These are phyloP conservation scores for Sebastes schlegelii DNA, from an alignment of 2,113 vertebrate species.

Conservation along the genomic window DNA sequence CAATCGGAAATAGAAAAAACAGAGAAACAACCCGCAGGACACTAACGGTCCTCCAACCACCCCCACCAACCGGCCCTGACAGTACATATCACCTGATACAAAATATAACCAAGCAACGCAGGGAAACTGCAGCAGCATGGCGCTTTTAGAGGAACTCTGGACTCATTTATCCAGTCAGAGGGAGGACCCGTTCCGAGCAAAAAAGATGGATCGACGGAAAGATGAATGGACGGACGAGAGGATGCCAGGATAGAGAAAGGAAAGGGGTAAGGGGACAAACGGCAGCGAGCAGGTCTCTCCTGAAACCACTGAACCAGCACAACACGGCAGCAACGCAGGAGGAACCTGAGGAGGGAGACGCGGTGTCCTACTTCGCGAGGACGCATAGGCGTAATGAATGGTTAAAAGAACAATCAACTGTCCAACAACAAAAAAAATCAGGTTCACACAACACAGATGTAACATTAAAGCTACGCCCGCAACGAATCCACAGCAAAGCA, in stretches of 20 bases:
- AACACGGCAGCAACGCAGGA: slow-evolving; percentile 54
- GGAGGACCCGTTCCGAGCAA: slow-evolving; percentile 67
- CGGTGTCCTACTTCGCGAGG: slow-evolving; percentile 57
- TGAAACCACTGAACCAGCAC: slow-evolving; percentile 66
- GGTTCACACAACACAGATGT: slow-evolving; percentile 31
- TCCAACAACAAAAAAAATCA: slow-evolving; percentile 59
- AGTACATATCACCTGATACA: slow-evolving; percentile 59
- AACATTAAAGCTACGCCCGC: slow-evolving; percentile 19
- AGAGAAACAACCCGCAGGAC: slow-evolving; percentile 72
- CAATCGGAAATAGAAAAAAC: slow-evolving; percentile 82
- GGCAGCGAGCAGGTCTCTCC: slow-evolving; percentile 69
- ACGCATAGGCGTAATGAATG: slow-evolving; percentile 55
- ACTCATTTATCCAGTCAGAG: slow-evolving; percentile 69
- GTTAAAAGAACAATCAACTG: slow-evolving; percentile 53
- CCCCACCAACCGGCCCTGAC: slow-evolving; percentile 68
- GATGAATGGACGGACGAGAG: slow-evolving; percentile 65
- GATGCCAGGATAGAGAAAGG: slow-evolving; percentile 64
- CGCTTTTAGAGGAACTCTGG: slow-evolving; percentile 77
- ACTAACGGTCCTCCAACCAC: slow-evolving; percentile 64
- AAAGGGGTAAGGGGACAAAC: slow-evolving; percentile 47
- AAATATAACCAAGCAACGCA: slow-evolving; percentile 62
- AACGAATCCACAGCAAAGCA: slow-evolving; percentile 27
- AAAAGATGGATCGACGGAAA: slow-evolving; percentile 57
- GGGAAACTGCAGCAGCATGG: slow-evolving; percentile 63
- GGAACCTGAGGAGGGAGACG: slow-evolving; percentile 46